Base-by-base conservation (phyloP, 2,888 invertebrate species). In the Drosophila mercatorum region DNA sequence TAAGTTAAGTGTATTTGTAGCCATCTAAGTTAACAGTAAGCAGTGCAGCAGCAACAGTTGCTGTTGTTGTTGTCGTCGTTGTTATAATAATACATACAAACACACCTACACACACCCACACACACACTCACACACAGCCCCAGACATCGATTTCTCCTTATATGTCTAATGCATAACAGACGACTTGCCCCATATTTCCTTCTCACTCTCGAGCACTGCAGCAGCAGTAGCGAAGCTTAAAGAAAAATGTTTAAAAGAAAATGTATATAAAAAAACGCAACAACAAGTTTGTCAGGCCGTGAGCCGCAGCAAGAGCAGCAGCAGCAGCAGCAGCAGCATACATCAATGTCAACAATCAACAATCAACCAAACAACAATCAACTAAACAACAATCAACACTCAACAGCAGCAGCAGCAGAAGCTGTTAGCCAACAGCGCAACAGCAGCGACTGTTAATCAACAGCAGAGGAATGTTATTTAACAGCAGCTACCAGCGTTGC, bases 1-100 rank as follows among this genome's bases (percentile, higher is more conserved):
- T 79, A 79, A 77, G 83, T 71, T 79, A 79, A 22, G 22, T 73
- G 71, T 78, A 61, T 83, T 31, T 31, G 46, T 72, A 52, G 71
- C 53, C 62, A 43, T 68, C 55, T 68, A 67, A 68, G 67, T 68
- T 68, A 68, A 47, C 63, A 66, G 38, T 68, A 70, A 64, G 61
- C 49, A 56, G 44, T n/a, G 56, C 49, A 59, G 41, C 61, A 74
- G 69, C 78, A 79, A 58, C 68, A 70, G 70, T 72, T 71, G 86
- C 80, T 80, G 86, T 80, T 69, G 85, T 80, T 71, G 85, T 84
- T 72, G 79, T 81, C 75, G 82, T 80, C 75, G 82, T 80, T 71
- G 85, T 83, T 72, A 72, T 81, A 72, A 75, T 78, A 17, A n/a
- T 8, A 17, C 41, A 17, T 0, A 44, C 8, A 5, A 10, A 43